Evolutionary conservation across 2,888 invertebrate species (phyloP).

Genomic region (Stomorhina lunata): DNA sequence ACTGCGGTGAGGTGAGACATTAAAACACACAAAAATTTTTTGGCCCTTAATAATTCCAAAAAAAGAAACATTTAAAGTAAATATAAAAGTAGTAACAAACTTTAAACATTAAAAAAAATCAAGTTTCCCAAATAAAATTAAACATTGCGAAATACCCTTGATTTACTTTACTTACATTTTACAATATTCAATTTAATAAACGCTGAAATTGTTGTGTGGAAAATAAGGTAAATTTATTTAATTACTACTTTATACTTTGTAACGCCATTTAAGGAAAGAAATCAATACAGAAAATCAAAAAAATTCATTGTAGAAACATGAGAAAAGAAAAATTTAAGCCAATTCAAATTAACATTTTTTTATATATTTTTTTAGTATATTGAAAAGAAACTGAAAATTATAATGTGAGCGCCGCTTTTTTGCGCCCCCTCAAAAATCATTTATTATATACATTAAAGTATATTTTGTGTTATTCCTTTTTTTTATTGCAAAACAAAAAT

Average conservation of each 20-base stretch:
- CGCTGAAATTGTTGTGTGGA: slow-evolving; percentile 79
- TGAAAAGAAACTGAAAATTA: slow-evolving; percentile 62
- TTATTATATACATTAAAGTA: background rate
- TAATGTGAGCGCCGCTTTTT: slow-evolving; percentile 73
- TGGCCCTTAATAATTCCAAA: slow-evolving; percentile 66
- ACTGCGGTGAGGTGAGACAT: slow-evolving; percentile 80
- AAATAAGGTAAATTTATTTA: slow-evolving; percentile 80
- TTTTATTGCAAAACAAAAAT: slow-evolving; percentile 11
- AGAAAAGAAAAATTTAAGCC: slow-evolving; percentile 68
- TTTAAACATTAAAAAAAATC: too few species aligned
- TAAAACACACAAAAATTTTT: slow-evolving; percentile 77
- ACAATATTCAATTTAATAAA: slow-evolving; percentile 56
- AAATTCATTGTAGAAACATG: slow-evolving; percentile 81
- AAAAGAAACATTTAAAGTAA: slow-evolving; percentile 51
- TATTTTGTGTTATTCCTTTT: slow-evolving; percentile 29
- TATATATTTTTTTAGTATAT: slow-evolving; percentile 50
- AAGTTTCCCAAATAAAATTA: slow-evolving; percentile 24
- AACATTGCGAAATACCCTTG: slow-evolving; percentile 11
- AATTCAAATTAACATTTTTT: slow-evolving; percentile 50
- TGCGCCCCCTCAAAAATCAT: slow-evolving; percentile 67
- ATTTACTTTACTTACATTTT: too few species aligned
- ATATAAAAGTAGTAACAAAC: slow-evolving; percentile 3
- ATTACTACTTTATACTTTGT: slow-evolving; percentile 60
- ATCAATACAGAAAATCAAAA: slow-evolving; percentile 55
- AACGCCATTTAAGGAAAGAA: slow-evolving; percentile 3